These are phyloP conservation scores for Xylophagus ater DNA, from an alignment of 2,888 invertebrate species.

Conservation along the genomic window DNA sequence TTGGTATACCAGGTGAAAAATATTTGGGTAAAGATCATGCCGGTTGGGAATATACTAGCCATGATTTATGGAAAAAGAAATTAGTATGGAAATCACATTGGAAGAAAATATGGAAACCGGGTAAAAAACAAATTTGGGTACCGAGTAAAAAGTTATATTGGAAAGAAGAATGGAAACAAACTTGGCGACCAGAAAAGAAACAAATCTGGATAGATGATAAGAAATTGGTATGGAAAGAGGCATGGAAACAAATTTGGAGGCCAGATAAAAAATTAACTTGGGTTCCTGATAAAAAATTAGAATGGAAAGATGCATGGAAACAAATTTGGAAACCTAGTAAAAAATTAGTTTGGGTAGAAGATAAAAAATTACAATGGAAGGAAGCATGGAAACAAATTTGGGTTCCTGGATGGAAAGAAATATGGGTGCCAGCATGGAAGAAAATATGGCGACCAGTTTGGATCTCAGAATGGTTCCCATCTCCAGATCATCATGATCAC, in stretches of 20 bases:
- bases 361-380: conserved; percentile 21
- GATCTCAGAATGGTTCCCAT: conserved; percentile 64
- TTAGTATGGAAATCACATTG: conserved; percentile 60
- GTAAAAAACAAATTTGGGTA: conserved; percentile 39
- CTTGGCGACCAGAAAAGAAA: conserved; percentile 47
- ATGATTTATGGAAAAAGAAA: conserved; percentile 57
- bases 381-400: conserved; percentile 44
- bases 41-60: conserved; percentile 56
- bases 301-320: conserved; percentile 52
- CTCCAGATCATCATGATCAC: conserved; percentile 52
- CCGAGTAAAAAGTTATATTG: conserved; percentile 43
- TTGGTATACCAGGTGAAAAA: conserved; percentile 53
- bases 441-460: conserved; percentile 67
- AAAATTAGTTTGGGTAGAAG: conserved; percentile 51
- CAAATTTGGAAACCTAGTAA: conserved; percentile 41
- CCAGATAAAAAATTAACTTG: conserved; percentile 60
- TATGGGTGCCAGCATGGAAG: conserved; percentile 56
- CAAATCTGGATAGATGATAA: conserved; percentile 51
- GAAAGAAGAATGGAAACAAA: conserved; percentile 51
- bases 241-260: conserved; percentile 57
- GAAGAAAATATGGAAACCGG: conserved; percentile 63
- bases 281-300: conserved; percentile 51
- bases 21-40: conserved; percentile 51
- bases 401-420: conserved; percentile 57
- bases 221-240: conserved; percentile 51